phyloP scores from a whole-genome alignment of 2,888 invertebrate genomes.

The Entomobrya proxima region DNA sequence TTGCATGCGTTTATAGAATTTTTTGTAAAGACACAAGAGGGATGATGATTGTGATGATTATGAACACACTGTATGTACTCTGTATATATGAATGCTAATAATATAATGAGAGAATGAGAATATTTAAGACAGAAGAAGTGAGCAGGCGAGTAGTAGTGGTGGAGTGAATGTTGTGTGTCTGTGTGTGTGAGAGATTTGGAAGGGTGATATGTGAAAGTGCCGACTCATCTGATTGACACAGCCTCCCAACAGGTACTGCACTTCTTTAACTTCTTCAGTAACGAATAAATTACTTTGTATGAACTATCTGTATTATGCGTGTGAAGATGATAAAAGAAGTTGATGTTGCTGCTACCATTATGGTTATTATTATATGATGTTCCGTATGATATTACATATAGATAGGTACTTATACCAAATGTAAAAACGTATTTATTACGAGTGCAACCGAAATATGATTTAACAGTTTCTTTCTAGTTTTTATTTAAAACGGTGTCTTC shows the following conservation, averaged over 20 bases:
- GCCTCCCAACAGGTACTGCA: conserved; percentile 75
- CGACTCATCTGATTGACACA: conserved; percentile 75
- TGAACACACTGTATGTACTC: conserved; percentile 20
- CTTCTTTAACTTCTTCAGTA: conserved; percentile 66
- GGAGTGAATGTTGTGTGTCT: conserved; percentile 16
- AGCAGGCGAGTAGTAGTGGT: conserved; percentile 27
- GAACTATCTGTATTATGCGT: conserved; percentile 45
- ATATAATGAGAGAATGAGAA: conserved; percentile 55
- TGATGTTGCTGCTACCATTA: conserved; percentile 35
- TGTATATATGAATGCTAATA: conserved; percentile 47
- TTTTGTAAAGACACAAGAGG: conserved; percentile 58
- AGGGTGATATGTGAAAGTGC: conserved; percentile 73
- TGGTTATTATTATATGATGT: conserved; percentile 32
- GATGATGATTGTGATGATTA: conserved; percentile 11
- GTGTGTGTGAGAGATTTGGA: conserved; percentile 58
- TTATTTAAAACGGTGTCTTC: conserved; percentile 59
- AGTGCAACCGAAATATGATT: conserved; percentile 13
- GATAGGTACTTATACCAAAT: neutral
- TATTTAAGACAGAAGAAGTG: conserved; percentile 64
- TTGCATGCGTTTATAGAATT: conserved; percentile 47
- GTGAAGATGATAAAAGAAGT: conserved; percentile 59
- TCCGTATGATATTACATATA: conserved; percentile 33
- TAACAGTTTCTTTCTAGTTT: conserved; percentile 55
- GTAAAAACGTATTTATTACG: conserved; percentile 15
- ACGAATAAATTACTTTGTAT: conserved; percentile 74